phyloP scores from a whole-genome alignment of 2,888 invertebrate genomes.

The Balanococcus diminutus region DNA sequence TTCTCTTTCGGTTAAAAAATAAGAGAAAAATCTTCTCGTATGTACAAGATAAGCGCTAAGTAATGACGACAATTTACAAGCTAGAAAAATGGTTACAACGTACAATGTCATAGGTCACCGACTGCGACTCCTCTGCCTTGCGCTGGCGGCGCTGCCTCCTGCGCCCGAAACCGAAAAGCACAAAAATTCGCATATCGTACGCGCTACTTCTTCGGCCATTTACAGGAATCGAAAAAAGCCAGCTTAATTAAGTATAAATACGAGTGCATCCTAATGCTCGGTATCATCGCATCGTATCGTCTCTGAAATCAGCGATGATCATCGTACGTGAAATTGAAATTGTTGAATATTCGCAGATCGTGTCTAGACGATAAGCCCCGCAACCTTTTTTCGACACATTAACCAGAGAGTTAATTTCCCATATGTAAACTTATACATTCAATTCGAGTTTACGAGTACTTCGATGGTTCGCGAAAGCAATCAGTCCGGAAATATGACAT shows the following conservation, averaged over 20 bases:
- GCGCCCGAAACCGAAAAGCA: not conserved
- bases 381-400: constrained; percentile 5
- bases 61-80: constrained; percentile 11
- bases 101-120: not conserved
- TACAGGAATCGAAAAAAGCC: not conserved
- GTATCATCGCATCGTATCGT: not conserved
- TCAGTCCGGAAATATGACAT: constrained; percentile 31
- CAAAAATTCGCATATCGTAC: not conserved
- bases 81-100: not conserved
- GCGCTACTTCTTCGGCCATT: not conserved
- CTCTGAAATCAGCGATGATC: not conserved
- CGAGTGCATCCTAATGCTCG: not conserved
- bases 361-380: not conserved
- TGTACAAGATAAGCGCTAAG: not conserved
- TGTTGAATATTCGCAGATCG: too few species aligned
- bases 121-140: not conserved
- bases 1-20: not conserved
- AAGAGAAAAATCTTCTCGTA: not conserved
- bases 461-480: not conserved
- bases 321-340: not conserved
- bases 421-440: not conserved
- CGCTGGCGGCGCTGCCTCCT: not conserved
- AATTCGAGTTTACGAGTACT: not conserved
- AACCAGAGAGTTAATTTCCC: not conserved
- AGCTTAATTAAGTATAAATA: not conserved